Percentiles rank a stretch among this genome's conserved stretches.
Conservation (phyloP, 2,888 invertebrate genomes). For the Acleris holmiana region DNA sequence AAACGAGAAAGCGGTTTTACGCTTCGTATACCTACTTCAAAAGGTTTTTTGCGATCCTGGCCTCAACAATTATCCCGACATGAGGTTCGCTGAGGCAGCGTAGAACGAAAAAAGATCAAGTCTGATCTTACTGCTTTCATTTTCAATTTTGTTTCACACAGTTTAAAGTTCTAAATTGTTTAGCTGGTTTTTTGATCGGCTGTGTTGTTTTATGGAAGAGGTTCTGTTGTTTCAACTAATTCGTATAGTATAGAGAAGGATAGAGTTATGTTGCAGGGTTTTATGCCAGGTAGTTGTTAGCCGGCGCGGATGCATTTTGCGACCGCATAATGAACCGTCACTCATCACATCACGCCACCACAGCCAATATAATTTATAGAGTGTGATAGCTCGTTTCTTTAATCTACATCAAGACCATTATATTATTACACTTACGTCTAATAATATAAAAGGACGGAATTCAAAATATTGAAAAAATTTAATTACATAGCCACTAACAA, state of each 20-base stretch:
- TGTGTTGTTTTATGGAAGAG: neutral
- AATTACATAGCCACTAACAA: too few species aligned
- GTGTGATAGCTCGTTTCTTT: too few species aligned
- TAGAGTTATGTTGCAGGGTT: conserved; percentile 3
- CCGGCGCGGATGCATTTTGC: conserved; percentile 15
- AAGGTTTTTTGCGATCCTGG: conserved; percentile 28
- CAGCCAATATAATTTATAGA: neutral
- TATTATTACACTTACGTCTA: too few species aligned
- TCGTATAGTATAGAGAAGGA: conserved; percentile 20
- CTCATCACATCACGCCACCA: too few species aligned
- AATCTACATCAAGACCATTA: too few species aligned
- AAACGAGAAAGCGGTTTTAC: conserved; percentile 20
- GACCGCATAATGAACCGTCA: neutral
- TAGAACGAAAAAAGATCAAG: neutral
- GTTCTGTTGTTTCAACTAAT: conserved; percentile 7
- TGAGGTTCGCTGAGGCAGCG: neutral
- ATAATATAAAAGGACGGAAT: too few species aligned
- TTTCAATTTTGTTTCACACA: neutral
- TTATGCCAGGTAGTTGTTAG: conserved; percentile 1
- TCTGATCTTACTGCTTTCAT: neutral
- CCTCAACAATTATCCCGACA: conserved; percentile 23
- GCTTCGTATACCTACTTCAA: conserved; percentile 25
- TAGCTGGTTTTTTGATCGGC: neutral
- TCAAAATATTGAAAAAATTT: too few species aligned
- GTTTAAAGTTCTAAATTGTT: neutral